phyloP scores from a whole-genome alignment of 2,797 vertebrate genomes.

The Muscicapa striata region DNA sequence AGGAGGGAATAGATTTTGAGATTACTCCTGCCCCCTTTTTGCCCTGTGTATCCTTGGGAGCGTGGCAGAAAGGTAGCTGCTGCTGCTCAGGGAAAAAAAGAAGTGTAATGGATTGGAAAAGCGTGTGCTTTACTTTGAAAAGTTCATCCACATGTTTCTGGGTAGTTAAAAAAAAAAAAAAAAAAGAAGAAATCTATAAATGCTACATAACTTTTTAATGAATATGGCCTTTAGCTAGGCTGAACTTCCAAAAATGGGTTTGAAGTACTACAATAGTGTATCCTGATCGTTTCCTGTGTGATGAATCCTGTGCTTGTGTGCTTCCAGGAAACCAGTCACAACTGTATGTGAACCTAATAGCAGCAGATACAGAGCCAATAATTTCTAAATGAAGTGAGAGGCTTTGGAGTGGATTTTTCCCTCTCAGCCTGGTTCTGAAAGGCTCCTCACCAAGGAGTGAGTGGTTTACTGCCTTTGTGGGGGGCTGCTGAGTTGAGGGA shows the following conservation, averaged over 20 bases:
- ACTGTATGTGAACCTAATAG: background rate
- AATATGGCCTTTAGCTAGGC: constrained; percentile 36
- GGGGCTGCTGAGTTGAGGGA: background rate
- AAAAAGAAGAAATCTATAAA: constrained; percentile 33
- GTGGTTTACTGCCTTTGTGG: background rate
- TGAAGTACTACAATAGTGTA: constrained; percentile 8
- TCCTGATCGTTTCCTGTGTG: background rate
- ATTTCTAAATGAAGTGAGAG: background rate
- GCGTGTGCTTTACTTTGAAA: constrained; percentile 20
- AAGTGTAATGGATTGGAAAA: constrained; percentile 59
- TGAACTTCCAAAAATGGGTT: constrained; percentile 39
- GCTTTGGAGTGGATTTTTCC: background rate
- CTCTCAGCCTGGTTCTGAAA: background rate
- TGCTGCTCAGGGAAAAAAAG: background rate
- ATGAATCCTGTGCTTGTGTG: background rate
- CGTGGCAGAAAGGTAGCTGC: background rate
- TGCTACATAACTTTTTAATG: constrained; percentile 55
- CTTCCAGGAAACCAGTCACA: constrained; percentile 29
- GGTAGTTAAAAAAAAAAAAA: constrained; percentile 7
- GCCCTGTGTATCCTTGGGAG: constrained; percentile 26
- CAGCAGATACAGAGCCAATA: background rate
- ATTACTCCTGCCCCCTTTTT: constrained; percentile 33
- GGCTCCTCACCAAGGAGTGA: background rate
- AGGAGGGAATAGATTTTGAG: constrained; percentile 42
- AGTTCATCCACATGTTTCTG: constrained; percentile 25